phyloP scores from a whole-genome alignment of 1,140 invertebrate species.

The Copidosoma floridanum region DNA sequence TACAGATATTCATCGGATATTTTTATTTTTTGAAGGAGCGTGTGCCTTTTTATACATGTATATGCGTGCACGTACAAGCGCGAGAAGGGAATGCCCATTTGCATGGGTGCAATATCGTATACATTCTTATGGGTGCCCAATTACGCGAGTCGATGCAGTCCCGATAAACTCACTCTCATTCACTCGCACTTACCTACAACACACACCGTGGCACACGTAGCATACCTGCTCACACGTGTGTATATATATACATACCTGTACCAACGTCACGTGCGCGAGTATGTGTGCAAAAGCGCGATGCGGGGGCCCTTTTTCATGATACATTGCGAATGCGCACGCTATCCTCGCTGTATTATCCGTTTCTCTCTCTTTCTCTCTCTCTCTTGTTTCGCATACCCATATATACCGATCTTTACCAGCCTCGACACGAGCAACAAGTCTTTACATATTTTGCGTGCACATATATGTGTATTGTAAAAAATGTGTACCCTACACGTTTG shows the following conservation, averaged over 20 bases:
- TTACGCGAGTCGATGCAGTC: conserved; percentile 54
- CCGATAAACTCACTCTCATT: conserved; percentile 45
- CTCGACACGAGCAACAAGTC: too few species aligned
- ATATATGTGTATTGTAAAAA: conserved; percentile 24
- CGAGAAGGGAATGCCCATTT: conserved; percentile 46
- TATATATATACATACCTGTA: conserved; percentile 23
- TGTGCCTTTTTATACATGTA: too few species aligned
- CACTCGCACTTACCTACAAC: too few species aligned
- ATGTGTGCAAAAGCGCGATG: conserved; percentile 8
- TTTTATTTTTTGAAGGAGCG: conserved; percentile 27
- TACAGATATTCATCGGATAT: conserved; percentile 23
- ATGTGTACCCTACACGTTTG: conserved; percentile 21
- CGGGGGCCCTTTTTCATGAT: conserved; percentile 45
- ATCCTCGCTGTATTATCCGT: conserved; percentile 46
- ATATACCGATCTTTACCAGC: too few species aligned
- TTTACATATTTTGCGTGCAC: too few species aligned
- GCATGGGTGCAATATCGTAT: conserved; percentile 55
- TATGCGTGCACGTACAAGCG: too few species aligned
- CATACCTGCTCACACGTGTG: not conserved
- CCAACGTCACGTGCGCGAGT: conserved; percentile 41
- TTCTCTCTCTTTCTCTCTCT: not conserved
- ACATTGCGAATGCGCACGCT: conserved; percentile 53
- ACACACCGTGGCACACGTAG: too few species aligned
- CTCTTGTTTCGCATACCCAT: conserved; percentile 5
- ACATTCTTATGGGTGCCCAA: conserved; percentile 56